These are phyloP conservation scores for Polymixis flavicincta DNA, from an alignment of 2,888 invertebrate genomes.

Conservation along the genomic window DNA sequence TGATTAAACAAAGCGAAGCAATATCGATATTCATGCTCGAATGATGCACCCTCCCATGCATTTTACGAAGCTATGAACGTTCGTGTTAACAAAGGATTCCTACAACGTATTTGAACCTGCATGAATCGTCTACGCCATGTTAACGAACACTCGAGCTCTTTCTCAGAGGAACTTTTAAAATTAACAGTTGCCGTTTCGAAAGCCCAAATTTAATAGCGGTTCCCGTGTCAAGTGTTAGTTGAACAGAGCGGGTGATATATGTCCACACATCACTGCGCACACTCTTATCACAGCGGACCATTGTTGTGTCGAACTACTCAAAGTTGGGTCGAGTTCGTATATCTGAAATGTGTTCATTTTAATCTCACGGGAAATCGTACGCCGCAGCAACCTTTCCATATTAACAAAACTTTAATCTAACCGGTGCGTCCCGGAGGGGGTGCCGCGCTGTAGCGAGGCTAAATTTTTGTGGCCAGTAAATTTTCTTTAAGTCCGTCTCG, in stretches of 20 bases:
- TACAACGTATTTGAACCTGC: constrained; percentile 14
- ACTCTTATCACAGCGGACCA: constrained; percentile 71
- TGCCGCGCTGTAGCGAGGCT: constrained; percentile 70
- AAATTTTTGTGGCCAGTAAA: constrained; percentile 85
- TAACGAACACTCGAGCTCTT: constrained; percentile 33
- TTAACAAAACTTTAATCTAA: constrained; percentile 86
- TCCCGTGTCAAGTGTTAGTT: constrained; percentile 60
- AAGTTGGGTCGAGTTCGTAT: constrained; percentile 69
- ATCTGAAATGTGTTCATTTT: constrained; percentile 77
- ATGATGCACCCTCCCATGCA: neutral
- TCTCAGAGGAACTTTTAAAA: constrained; percentile 71
- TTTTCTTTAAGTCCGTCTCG: constrained; percentile 82
- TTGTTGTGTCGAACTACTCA: constrained; percentile 66
- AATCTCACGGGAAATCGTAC: constrained; percentile 80
- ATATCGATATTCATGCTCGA: neutral
- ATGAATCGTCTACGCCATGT: constrained; percentile 12
- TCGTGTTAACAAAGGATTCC: constrained; percentile 5
- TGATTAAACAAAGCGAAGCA: constrained; percentile 2
- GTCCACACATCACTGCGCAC: constrained; percentile 63
- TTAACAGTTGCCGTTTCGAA: constrained; percentile 69
- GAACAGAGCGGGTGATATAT: constrained; percentile 59
- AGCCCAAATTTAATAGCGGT: constrained; percentile 71
- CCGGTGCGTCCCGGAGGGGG: constrained; percentile 74
- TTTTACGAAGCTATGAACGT: constrained; percentile 20
- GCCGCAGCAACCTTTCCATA: constrained; percentile 79